Evolutionary conservation across 1,140 invertebrate genomes (phyloP).

Genomic region (Drosophila suzukii): DNA sequence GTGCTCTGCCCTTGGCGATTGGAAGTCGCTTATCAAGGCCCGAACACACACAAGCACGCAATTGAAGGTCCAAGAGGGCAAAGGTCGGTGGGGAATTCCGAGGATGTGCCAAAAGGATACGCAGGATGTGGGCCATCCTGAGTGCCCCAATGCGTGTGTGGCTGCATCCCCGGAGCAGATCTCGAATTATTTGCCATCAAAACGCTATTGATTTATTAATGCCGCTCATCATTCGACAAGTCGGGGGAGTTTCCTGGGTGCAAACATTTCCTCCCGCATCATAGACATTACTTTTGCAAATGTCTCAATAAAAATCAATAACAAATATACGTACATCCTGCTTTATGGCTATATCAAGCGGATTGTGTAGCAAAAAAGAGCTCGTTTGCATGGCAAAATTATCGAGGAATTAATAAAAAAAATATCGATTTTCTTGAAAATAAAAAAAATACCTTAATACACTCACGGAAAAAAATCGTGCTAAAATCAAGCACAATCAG

Average conservation of each 20-base stretch:
- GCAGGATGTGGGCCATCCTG: conserved; percentile 13
- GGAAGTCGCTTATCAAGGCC: conserved; percentile 7
- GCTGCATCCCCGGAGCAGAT: conserved; percentile 35
- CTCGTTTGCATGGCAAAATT: conserved; percentile 8
- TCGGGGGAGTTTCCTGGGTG: conserved; percentile 12
- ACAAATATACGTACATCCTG: conserved; percentile 40
- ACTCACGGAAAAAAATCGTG: too few relatives aligned
- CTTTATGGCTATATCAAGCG: conserved; percentile 58
- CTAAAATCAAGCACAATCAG: too few relatives aligned
- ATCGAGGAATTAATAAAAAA: too few relatives aligned
- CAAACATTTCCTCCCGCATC: conserved; percentile 26
- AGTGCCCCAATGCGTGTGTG: conserved; percentile 36
- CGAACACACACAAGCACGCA: conserved; percentile 2
- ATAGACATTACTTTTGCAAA: conserved; percentile 66
- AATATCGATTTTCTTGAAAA: too few relatives aligned
- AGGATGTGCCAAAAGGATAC: conserved; percentile 25
- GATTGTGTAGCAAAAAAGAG: conserved; percentile 8
- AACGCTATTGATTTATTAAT: conserved; percentile 76
- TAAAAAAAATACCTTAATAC: too few relatives aligned
- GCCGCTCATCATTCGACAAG: conserved; percentile 58
- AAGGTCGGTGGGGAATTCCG: neutral
- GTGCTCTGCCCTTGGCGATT: neutral
- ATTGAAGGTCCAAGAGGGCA: neutral
- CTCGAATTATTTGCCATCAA: conserved; percentile 74
- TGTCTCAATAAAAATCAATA: conserved; percentile 80